A percentile compares a stretch with the other conserved stretches of the same genome.
phyloP scores from a whole-genome alignment of 2,113 vertebrate species.

The Malaclemys terrapin region DNA sequence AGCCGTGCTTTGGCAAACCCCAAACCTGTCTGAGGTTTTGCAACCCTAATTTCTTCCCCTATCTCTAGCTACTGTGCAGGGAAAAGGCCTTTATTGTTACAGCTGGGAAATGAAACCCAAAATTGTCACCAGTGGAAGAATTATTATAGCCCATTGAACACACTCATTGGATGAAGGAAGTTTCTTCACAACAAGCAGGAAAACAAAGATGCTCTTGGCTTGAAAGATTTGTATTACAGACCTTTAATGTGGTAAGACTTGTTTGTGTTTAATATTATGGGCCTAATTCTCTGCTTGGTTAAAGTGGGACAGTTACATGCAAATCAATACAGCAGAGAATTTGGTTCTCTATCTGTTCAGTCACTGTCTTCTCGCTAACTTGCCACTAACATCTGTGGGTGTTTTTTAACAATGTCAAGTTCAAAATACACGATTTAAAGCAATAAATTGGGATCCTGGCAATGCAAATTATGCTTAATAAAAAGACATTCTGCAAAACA shows the following conservation, averaged over 20 bases:
- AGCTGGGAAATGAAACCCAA: not conserved
- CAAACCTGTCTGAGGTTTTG: not conserved
- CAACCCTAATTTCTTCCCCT: not conserved
- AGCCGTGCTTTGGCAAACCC: accelerated
- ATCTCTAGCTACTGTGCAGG: not conserved
- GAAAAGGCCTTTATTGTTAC: not conserved
- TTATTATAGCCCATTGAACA: not conserved
- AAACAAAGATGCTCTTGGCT: not conserved
- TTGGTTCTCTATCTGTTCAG: accelerated
- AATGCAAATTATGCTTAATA: accelerated
- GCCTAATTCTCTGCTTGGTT: not conserved
- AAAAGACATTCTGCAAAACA: accelerated
- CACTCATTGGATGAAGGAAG: not conserved
- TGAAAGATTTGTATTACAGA: not conserved
- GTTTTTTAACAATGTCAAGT: accelerated
- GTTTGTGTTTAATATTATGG: accelerated
- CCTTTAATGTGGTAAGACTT: not conserved
- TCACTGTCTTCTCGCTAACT: accelerated
- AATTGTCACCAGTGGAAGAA: accelerated
- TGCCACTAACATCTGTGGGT: not conserved
- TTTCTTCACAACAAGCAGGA: not conserved
- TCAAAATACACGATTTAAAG: accelerated
- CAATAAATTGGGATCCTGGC: accelerated
- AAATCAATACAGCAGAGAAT: not conserved
- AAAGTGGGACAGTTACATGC: not conserved